Conservation (phyloP, 2,113 vertebrate species). For the Pithys albifrons region DNA sequence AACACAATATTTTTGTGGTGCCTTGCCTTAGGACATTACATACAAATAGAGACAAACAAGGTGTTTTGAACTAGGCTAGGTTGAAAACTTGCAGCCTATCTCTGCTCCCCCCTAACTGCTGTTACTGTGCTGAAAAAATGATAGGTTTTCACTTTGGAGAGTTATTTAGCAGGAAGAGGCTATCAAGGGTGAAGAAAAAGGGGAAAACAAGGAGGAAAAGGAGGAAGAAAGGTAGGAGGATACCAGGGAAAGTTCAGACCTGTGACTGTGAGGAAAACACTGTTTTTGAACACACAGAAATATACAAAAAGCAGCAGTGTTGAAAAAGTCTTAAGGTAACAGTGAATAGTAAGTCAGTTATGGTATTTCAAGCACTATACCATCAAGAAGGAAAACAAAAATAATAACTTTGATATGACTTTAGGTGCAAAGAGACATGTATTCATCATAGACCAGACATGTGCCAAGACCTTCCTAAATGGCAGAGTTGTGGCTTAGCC, state of each 20-base stretch:
- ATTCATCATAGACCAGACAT: neutral
- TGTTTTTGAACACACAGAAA: neutral
- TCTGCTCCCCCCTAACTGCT: neutral
- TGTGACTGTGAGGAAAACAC: neutral
- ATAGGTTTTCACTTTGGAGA: neutral
- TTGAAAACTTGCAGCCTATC: neutral
- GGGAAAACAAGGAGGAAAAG: neutral
- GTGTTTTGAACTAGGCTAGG: neutral
- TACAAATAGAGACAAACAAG: neutral
- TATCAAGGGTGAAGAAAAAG: neutral
- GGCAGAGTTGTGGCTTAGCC: neutral
- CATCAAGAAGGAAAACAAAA: neutral
- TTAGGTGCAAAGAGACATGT: neutral
- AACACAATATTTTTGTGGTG: neutral
- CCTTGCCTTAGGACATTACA: neutral
- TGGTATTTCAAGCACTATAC: neutral
- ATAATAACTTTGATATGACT: neutral
- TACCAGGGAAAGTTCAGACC: neutral
- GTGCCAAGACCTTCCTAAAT: neutral
- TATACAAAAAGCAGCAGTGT: neutral
- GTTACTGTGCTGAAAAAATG: neutral
- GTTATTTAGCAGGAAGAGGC: neutral
- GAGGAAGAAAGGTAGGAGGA: neutral
- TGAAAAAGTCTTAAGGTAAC: neutral
- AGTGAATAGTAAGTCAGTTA: neutral